Evolutionary conservation across 2,888 invertebrate species (phyloP).

Genomic region (Campopleginae sp.): DNA sequence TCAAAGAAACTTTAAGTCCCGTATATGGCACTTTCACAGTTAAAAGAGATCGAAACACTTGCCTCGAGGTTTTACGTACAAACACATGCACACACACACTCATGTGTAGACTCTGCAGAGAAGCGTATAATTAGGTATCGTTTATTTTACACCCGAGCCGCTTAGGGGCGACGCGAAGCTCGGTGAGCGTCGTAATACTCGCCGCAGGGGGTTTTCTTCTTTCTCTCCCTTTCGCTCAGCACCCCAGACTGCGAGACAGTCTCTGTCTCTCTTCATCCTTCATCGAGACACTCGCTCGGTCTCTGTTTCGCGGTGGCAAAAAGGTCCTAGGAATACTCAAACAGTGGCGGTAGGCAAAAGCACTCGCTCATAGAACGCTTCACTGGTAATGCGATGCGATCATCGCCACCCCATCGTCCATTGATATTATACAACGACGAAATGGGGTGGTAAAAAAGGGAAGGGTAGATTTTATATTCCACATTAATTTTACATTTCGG

Average conservation of each 20-base stretch:
- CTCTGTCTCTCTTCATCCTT: slow-evolving; percentile 38
- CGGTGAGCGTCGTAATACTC: slow-evolving; percentile 64
- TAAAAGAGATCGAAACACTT: slow-evolving; percentile 73
- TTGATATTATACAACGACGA: slow-evolving; percentile 77
- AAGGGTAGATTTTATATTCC: slow-evolving; percentile 51
- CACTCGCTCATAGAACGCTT: slow-evolving; percentile 82
- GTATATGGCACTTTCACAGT: slow-evolving; percentile 69
- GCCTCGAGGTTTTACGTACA: slow-evolving; percentile 68
- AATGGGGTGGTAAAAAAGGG: slow-evolving; percentile 33
- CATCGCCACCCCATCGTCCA: slow-evolving; percentile 80
- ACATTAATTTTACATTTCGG: slow-evolving; percentile 64
- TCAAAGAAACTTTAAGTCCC: slow-evolving; percentile 17
- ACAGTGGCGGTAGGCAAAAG: slow-evolving; percentile 71
- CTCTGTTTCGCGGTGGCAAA: slow-evolving; percentile 40
- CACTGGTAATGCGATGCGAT: slow-evolving; percentile 82
- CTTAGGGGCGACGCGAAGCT: slow-evolving; percentile 72
- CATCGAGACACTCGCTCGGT: slow-evolving; percentile 16
- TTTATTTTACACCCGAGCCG: slow-evolving; percentile 82
- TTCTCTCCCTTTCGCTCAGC: slow-evolving; percentile 22
- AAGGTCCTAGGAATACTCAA: slow-evolving; percentile 66
- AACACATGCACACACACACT: slow-evolving; percentile 14
- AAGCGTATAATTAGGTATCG: slow-evolving; percentile 83
- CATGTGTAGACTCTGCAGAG: slow-evolving; percentile 60
- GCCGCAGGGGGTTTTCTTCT: slow-evolving; percentile 61
- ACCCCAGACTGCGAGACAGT: slow-evolving; percentile 42